phyloP scores from a whole-genome alignment of 2,888 invertebrate species.

The Tetheella fluctuosa region DNA sequence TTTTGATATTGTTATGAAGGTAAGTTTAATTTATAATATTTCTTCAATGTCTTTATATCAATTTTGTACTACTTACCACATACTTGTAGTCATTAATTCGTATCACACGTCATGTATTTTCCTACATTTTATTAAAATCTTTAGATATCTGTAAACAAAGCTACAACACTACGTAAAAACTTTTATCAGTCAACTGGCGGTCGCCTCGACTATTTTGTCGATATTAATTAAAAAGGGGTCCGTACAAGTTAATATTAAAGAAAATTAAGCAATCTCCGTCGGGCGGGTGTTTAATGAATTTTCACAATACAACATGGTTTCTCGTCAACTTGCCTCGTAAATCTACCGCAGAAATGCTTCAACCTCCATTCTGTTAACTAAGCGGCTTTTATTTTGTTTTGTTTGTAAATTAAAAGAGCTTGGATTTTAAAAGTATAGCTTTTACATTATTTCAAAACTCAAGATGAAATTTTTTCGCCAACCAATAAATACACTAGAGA shows the following conservation, averaged over 20 bases:
- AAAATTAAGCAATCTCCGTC: slow-evolving; percentile 82
- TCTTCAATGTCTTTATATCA: too few species aligned
- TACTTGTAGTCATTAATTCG: too few species aligned
- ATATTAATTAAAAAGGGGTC: slow-evolving; percentile 84
- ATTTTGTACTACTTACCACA: too few species aligned
- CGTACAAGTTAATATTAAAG: slow-evolving; percentile 83
- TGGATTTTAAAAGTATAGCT: neutral
- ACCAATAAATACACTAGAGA: too few species aligned
- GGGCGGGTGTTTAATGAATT: slow-evolving; percentile 77
- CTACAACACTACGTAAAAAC: slow-evolving; percentile 55
- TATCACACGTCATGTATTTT: too few species aligned
- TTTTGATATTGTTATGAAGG: too few species aligned
- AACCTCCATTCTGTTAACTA: slow-evolving; percentile 39
- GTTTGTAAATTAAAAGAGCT: neutral
- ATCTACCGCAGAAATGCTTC: slow-evolving; percentile 17
- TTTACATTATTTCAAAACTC: neutral
- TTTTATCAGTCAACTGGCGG: slow-evolving; percentile 70
- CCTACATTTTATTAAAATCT: too few species aligned
- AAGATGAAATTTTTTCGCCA: too few species aligned
- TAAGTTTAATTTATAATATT: too few species aligned
- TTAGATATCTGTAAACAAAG: neutral
- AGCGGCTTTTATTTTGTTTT: slow-evolving; percentile 41
- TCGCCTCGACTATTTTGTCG: slow-evolving; percentile 80
- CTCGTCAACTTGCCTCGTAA: slow-evolving; percentile 40
- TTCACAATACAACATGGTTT: slow-evolving; percentile 59